Conservation (phyloP, 2,113 vertebrate species). For the Takifugu flavidus region DNA sequence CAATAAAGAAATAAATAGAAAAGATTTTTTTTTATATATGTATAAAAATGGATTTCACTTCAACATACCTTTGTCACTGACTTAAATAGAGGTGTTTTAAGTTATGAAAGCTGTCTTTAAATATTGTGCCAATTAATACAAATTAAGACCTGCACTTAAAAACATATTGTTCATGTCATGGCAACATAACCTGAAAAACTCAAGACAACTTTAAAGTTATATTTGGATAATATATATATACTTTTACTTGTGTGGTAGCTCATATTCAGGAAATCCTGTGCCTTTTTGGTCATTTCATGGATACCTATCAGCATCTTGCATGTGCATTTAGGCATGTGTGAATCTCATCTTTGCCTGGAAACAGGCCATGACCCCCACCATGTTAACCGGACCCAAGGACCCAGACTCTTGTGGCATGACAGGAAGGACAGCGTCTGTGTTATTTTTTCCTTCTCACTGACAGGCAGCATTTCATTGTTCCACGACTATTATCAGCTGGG, state of each 20-base stretch:
- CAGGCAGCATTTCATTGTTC: conserved; percentile 73
- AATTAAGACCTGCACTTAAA: no score
- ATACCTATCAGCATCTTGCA: conserved; percentile 1
- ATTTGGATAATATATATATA: no score
- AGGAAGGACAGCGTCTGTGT: conserved; percentile 81
- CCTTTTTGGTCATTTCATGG: no score
- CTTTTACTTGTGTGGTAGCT: neutral
- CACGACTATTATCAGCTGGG: conserved; percentile 56
- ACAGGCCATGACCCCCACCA: conserved; percentile 75
- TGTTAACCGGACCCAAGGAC: conserved; percentile 70
- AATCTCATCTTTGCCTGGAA: conserved; percentile 69
- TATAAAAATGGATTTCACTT: neutral
- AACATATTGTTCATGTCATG: no score
- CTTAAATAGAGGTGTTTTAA: neutral
- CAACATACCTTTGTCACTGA: neutral
- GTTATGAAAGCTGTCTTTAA: neutral
- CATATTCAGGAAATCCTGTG: no score
- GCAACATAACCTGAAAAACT: no score
- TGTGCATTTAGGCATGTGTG: conserved; percentile 38
- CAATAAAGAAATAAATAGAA: neutral
- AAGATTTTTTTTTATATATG: neutral
- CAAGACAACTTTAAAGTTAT: no score
- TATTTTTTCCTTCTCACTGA: conserved; percentile 79
- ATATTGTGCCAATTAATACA: neutral
- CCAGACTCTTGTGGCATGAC: conserved; percentile 65